Conservation (phyloP, 2,113 vertebrate genomes). For the Rostratula benghalensis region DNA sequence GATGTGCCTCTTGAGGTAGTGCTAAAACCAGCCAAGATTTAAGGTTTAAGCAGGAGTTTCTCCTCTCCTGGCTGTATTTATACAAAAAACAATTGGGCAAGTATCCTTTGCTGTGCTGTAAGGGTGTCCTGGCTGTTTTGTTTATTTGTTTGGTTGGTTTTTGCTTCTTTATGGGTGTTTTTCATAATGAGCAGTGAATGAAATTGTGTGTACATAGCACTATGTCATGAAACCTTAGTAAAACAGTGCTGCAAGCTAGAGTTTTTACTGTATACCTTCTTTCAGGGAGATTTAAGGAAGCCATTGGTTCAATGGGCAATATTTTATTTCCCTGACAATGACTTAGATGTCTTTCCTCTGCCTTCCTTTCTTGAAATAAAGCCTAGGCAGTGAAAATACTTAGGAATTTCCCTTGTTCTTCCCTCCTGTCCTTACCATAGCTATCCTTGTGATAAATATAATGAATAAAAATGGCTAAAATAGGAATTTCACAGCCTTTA, state of each 20-base stretch:
- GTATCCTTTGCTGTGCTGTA: not conserved
- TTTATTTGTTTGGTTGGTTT: not conserved
- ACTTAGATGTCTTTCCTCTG: not conserved
- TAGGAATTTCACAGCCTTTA: not conserved
- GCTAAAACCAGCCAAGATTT: not conserved
- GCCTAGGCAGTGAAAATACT: not conserved
- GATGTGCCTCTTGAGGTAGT: not conserved
- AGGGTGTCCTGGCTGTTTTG: rapidly evolving
- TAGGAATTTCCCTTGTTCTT: not conserved
- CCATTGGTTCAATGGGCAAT: not conserved
- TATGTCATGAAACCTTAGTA: not conserved
- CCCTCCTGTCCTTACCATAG: not conserved
- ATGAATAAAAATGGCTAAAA: not conserved
- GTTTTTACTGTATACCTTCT: not conserved
- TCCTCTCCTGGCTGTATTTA: not conserved
- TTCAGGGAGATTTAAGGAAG: not conserved
- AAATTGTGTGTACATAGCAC: not conserved
- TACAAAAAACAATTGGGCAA: not conserved
- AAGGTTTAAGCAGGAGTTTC: not conserved
- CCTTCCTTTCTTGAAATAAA: not conserved
- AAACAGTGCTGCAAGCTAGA: not conserved
- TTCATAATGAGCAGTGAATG: not conserved
- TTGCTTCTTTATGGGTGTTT: not conserved
- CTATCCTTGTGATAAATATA: not conserved
- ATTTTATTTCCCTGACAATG: not conserved